Percentiles rank a stretch among this genome's conserved stretches.
Conservation (phyloP, 1,140 invertebrate genomes). For the Nasonia longicornis region DNA sequence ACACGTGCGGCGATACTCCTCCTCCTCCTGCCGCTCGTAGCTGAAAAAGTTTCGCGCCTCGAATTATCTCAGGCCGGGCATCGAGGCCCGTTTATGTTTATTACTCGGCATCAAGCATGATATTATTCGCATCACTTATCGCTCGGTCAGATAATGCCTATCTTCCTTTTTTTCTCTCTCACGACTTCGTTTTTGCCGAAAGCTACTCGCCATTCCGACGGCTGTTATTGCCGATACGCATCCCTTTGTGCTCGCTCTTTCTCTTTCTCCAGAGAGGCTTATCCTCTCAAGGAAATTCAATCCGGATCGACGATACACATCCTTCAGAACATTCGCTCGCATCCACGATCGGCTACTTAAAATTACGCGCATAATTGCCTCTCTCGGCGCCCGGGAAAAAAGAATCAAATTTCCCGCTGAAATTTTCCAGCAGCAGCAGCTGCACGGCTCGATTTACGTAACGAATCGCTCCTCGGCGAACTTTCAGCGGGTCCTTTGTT, state of each 20-base stretch:
- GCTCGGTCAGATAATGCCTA: slow-evolving; percentile 10
- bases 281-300: not conserved
- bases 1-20: slow-evolving; percentile 22
- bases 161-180: not conserved
- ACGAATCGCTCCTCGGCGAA: not conserved
- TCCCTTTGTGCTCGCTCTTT: not conserved
- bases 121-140: slow-evolving; percentile 43
- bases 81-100: slow-evolving; percentile 39
- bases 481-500: not conserved
- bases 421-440: not conserved
- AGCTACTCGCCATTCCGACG: not conserved
- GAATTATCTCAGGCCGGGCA: slow-evolving; percentile 30
- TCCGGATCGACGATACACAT: not conserved
- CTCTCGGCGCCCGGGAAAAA: not conserved
- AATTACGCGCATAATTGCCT: not conserved
- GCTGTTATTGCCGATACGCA: not conserved
- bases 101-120: slow-evolving; percentile 31
- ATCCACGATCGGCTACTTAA: not conserved
- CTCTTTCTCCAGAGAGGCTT: too few species aligned
- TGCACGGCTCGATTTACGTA: slow-evolving; percentile 3
- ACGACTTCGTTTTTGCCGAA: not conserved
- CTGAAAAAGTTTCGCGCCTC: slow-evolving; percentile 29
- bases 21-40: not conserved
- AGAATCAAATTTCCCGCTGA: not conserved
- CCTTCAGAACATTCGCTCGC: too few species aligned